Evolutionary conservation across 1,140 invertebrate species (phyloP).

Genomic region (Wasmannia auropunctata): DNA sequence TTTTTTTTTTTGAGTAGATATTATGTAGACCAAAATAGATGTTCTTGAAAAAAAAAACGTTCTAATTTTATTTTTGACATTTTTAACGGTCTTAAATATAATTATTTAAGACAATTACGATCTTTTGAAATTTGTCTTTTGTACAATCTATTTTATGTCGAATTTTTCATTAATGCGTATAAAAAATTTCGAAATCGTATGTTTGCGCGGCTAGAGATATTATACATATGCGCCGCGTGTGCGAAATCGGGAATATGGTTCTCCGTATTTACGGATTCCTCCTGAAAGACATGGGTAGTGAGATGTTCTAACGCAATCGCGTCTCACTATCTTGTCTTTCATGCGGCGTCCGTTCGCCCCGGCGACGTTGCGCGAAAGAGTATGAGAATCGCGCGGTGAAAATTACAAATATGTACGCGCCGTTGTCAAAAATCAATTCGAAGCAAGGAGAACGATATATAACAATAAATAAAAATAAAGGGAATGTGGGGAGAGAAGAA

Average conservation of each 20-base stretch:
- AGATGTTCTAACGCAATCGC: slow-evolving; percentile 89
- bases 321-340: slow-evolving; percentile 98
- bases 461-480: not conserved
- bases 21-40: not conserved
- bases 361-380: not conserved
- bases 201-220: not conserved
- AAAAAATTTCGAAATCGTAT: not conserved
- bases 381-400: slow-evolving; percentile 3
- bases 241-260: not conserved
- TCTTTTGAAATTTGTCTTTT: not conserved
- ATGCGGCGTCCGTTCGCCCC: slow-evolving; percentile 85
- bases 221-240: not conserved
- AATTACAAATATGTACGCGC: not conserved
- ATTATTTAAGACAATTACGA: not conserved
- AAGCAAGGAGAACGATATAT: not conserved
- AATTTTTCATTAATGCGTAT: not conserved
- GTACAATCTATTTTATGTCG: not conserved
- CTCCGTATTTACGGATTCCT: slow-evolving; percentile 74
- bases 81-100: not conserved
- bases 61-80: not conserved
- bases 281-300: slow-evolving; percentile 98
- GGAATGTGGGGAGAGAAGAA: not conserved
- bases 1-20: not conserved
- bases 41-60: not conserved
- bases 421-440: not conserved